Evolutionary conservation across 2,888 invertebrate species (phyloP).

Genomic region (Lasioglossum malachurum): DNA sequence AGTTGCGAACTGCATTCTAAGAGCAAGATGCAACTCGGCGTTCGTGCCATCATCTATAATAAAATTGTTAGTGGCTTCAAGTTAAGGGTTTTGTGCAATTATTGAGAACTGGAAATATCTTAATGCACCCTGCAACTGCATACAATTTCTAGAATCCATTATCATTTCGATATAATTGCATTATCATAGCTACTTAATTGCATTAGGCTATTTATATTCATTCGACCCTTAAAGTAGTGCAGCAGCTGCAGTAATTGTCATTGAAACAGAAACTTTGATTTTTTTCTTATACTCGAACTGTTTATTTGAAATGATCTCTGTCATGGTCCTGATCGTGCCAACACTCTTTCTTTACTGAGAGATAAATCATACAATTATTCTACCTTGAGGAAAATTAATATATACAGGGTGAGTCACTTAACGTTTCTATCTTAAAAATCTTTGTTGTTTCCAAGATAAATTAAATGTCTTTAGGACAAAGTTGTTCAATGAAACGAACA

Average conservation of each 20-base stretch:
- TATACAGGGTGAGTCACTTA: too few relatives aligned
- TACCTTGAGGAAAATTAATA: background rate
- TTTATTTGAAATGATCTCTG: background rate
- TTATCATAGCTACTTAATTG: too few relatives aligned
- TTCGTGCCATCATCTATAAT: background rate
- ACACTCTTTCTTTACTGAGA: background rate
- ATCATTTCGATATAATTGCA: too few relatives aligned
- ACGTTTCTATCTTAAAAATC: too few relatives aligned
- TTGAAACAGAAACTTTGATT: background rate
- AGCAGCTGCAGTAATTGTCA: background rate
- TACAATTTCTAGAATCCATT: background rate
- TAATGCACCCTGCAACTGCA: background rate
- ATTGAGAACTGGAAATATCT: background rate
- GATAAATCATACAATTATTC: background rate
- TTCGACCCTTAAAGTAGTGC: too few relatives aligned
- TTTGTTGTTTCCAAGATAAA: background rate
- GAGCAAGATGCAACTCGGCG: background rate
- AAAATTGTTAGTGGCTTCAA: background rate
- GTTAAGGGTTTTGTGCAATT: background rate
- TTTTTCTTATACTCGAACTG: background rate
- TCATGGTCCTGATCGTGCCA: background rate
- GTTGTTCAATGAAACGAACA: too few relatives aligned
- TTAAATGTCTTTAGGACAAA: background rate
- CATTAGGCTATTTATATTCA: too few relatives aligned
- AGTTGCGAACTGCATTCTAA: background rate